Conservation (phyloP, 2,113 vertebrate species). For the Ailuropoda melanoleuca region DNA sequence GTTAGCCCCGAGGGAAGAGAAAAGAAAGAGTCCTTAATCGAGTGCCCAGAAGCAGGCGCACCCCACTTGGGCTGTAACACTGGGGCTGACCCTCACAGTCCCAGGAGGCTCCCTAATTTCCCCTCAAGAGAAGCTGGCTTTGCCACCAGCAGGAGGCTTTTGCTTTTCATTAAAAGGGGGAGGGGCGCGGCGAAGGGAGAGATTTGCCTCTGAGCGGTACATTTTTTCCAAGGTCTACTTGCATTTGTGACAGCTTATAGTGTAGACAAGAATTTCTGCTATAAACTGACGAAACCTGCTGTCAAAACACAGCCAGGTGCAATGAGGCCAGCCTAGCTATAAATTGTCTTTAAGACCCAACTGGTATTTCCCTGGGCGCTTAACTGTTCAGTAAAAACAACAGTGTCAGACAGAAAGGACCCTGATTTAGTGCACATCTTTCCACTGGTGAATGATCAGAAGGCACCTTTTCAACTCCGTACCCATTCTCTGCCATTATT, state of each 20-base stretch:
- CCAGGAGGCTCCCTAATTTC: background rate
- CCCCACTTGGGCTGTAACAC: background rate
- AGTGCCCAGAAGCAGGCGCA: background rate
- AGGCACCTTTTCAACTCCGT: background rate
- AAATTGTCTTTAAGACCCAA: conserved; percentile 68
- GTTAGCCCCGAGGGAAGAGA: background rate
- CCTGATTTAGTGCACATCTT: conserved; percentile 40
- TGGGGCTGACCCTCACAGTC: background rate
- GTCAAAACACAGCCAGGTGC: conserved; percentile 68
- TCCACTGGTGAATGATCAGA: conserved; percentile 4
- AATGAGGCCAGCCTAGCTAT: background rate
- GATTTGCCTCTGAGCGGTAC: background rate
- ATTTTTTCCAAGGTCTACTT: conserved; percentile 37
- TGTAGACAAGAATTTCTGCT: conserved; percentile 46
- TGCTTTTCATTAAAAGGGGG: conserved; percentile 43
- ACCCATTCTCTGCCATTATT: background rate
- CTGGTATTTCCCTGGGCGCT: conserved; percentile 65
- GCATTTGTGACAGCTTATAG: conserved; percentile 38
- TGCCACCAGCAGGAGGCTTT: conserved; percentile 25
- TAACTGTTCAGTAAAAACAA: conserved; percentile 60
- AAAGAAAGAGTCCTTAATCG: conserved; percentile 32
- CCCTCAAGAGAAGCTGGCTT: background rate
- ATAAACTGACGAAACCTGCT: conserved; percentile 52
- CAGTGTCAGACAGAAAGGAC: background rate
- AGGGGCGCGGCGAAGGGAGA: background rate